Percentiles rank a stretch among this genome's conserved stretches.
Evolutionary conservation across 2,888 invertebrate species (phyloP).

Genomic region (Catocala nupta): DNA sequence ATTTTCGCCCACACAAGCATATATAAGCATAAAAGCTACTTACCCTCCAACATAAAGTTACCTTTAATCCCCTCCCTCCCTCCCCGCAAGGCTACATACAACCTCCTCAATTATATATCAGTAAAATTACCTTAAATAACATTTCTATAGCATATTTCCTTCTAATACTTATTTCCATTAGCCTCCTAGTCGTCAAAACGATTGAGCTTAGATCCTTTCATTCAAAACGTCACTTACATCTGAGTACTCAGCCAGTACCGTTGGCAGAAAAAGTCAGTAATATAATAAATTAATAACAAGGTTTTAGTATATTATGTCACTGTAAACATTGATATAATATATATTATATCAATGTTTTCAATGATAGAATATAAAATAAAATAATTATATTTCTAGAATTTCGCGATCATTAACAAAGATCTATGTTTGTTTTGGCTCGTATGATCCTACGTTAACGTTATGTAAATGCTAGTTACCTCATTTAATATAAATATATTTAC

Average conservation of each 20-base stretch:
- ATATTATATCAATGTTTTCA: too few species aligned
- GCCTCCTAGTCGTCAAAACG: constrained; percentile 8
- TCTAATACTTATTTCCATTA: constrained; percentile 12
- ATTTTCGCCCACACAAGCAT: too few species aligned
- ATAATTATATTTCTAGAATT: too few species aligned
- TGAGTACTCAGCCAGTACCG: constrained; percentile 3
- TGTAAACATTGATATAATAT: too few species aligned
- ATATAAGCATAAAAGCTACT: too few species aligned
- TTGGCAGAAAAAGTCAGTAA: not conserved
- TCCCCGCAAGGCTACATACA: not conserved
- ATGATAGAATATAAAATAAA: too few species aligned
- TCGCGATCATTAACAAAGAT: too few species aligned
- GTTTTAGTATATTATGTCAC: too few species aligned
- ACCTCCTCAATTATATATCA: not conserved
- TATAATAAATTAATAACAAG: not conserved
- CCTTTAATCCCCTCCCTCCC: not conserved
- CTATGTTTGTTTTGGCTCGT: too few species aligned
- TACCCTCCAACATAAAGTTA: not conserved
- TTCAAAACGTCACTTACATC: constrained; percentile 7
- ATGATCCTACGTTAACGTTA: too few species aligned
- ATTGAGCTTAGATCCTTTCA: constrained; percentile 14
- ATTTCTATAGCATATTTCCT: constrained; percentile 2
- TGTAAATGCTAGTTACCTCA: too few species aligned
- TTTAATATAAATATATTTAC: too few species aligned
- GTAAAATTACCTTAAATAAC: not conserved